These are phyloP conservation scores for Corvus moneduloides DNA, from an alignment of 2,113 vertebrate species.

Conservation along the genomic window DNA sequence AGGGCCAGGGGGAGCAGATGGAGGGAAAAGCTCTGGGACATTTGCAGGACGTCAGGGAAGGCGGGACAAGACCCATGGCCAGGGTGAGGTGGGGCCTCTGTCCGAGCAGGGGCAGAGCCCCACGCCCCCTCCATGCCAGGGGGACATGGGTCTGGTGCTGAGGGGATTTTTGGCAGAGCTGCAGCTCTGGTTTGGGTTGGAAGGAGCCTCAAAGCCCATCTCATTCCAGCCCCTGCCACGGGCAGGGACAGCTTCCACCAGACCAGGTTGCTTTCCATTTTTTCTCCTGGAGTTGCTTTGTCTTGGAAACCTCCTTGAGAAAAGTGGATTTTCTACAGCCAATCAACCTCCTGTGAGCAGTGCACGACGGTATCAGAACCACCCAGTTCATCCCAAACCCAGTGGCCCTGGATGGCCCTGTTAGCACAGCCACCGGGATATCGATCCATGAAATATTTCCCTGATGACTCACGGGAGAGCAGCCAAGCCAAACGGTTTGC, in stretches of 20 bases:
- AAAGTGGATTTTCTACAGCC: neutral
- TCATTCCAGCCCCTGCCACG: neutral
- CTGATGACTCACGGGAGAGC: neutral
- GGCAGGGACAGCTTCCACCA: neutral
- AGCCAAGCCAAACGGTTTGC: neutral
- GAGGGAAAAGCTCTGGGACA: neutral
- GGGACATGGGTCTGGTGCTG: rapidly evolving
- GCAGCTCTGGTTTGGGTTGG: neutral
- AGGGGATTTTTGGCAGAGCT: neutral
- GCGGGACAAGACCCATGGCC: rapidly evolving
- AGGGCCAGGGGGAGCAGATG: neutral
- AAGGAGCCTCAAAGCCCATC: neutral
- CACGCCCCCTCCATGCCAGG: rapidly evolving
- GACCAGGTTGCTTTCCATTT: rapidly evolving
- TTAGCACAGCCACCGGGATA: neutral
- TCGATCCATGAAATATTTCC: neutral
- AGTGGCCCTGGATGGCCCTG: rapidly evolving
- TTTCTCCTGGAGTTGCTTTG: neutral
- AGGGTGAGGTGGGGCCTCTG: neutral
- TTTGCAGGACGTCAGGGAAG: neutral
- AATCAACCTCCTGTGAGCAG: rapidly evolving
- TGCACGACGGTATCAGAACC: neutral
- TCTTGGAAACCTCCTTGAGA: neutral
- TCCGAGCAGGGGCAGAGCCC: neutral
- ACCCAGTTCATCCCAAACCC: neutral